Percentiles rank a stretch among this genome's conserved stretches.
phyloP scores from a whole-genome alignment of 2,113 vertebrate species.

The Scytalopus superciliaris region DNA sequence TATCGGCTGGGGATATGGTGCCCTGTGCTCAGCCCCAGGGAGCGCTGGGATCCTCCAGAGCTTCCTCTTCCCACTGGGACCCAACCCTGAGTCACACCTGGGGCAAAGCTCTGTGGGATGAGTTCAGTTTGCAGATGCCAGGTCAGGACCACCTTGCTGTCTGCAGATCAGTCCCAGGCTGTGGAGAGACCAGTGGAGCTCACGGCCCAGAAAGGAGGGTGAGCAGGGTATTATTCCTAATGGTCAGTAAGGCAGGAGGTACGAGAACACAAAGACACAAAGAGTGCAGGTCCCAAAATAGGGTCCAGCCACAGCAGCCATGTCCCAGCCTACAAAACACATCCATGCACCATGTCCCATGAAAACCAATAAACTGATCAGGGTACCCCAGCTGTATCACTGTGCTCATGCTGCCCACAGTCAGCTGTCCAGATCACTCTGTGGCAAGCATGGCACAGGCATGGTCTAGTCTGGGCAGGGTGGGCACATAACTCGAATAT shows the following conservation, averaged over 20 bases:
- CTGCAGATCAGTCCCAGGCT: neutral
- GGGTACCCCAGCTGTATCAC: fast-evolving
- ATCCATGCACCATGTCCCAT: neutral
- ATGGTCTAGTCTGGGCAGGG: neutral
- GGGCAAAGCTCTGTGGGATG: neutral
- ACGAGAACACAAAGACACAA: fast-evolving
- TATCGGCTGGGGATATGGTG: fast-evolving
- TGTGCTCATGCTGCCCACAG: fast-evolving
- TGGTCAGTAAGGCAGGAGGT: neutral
- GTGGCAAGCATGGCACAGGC: fast-evolving
- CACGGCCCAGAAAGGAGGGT: neutral
- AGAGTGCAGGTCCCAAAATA: neutral
- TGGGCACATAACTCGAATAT: fast-evolving
- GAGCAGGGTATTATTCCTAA: fast-evolving
- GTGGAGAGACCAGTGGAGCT: neutral
- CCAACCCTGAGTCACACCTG: neutral
- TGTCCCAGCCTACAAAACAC: neutral
- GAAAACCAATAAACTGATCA: neutral
- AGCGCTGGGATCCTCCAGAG: neutral
- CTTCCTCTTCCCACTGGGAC: neutral
- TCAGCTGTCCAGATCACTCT: neutral
- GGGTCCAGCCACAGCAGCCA: neutral
- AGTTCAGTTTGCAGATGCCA: neutral
- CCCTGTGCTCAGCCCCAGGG: neutral
- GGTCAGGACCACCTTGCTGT: neutral